These are phyloP conservation scores for Archilochus colubris DNA, from an alignment of 2,113 vertebrate species.

Conservation along the genomic window DNA sequence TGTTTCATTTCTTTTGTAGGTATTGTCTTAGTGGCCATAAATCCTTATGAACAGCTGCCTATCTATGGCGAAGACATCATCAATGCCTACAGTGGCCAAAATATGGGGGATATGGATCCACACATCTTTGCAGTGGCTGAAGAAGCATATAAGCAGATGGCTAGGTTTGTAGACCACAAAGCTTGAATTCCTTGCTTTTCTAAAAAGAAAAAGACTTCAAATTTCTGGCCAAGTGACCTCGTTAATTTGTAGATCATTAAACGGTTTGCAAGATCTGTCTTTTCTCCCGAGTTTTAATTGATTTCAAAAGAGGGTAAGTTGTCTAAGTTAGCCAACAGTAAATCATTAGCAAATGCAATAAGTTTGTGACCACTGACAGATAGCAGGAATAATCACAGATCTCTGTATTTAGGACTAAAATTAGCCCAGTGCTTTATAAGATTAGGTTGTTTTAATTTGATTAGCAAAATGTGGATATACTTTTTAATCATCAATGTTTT, in stretches of 20 bases:
- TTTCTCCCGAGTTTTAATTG: not conserved
- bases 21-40: slow-evolving; percentile 98
- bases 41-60: slow-evolving; percentile 94
- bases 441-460: not conserved
- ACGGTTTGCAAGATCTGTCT: not conserved
- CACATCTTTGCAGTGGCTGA: slow-evolving; percentile 99
- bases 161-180: slow-evolving; percentile 83
- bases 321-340: not conserved
- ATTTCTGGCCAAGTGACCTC: not conserved
- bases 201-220: not conserved
- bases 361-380: not conserved
- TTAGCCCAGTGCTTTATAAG: not conserved
- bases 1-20: slow-evolving; percentile 73
- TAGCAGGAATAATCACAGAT: not conserved
- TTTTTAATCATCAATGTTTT: not conserved
- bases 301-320: not conserved
- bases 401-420: slow-evolving; percentile 15
- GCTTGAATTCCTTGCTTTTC: not conserved
- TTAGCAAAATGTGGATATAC: not conserved
- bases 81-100: slow-evolving; percentile 97
- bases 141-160: slow-evolving; percentile 99
- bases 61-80: slow-evolving; percentile 98
- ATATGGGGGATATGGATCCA: slow-evolving; percentile 99
- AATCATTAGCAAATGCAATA: not conserved
- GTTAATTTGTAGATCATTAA: not conserved